Base-by-base conservation (phyloP, 2,113 vertebrate genomes). In the Psilopsiagon aymara region DNA sequence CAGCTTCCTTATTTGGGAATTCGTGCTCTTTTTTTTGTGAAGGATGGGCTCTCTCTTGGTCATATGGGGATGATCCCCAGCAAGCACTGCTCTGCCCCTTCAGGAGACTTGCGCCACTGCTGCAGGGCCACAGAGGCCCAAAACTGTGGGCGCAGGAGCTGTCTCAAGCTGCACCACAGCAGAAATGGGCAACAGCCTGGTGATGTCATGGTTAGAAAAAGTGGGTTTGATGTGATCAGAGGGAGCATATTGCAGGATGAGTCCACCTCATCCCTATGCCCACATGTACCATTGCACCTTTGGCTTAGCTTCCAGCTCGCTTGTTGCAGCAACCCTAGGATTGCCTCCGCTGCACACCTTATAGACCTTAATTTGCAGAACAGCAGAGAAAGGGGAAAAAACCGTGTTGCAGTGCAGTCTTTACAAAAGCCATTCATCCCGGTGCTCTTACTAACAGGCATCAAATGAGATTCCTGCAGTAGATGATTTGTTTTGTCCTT, bases 401-500 rank as follows among this genome's bases (percentile, higher is more conserved):
- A 68, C 4, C 28, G 1, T 2, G 21, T 49, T 60, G 66, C 29
- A 6, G n/a, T 17, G 18, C 29, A 39, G 81, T 59, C 75, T 95
- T 75, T 74, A 23, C 89, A 94, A 77, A 83, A 90, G 69, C 90
- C 88, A 88, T 94, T 63, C 86, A 88, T 95, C 94, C 94, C 53
- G 0, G 37, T 64, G 87, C 95, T 90, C 90, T 85, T 91, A 41
- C 85, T 82, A 96, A 82, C 74, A 88, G 85, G 63, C 92, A 69
- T 90, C 33, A 64, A 83, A 94, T 90, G 91, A 94, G 94, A 93
- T 91, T 93, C 95, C 91, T 82, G 85, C 91, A 81, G 77, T 7
- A 75, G 74, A 78, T 97, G 96, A 97, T 97, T 97, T 97, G 96
- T 97, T 97, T 95, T 95, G 92, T 97, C 95, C 94, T 97, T 97